These are phyloP conservation scores for Hirtodrosophila alboralis DNA, from an alignment of 2,888 invertebrate genomes.

Conservation along the genomic window DNA sequence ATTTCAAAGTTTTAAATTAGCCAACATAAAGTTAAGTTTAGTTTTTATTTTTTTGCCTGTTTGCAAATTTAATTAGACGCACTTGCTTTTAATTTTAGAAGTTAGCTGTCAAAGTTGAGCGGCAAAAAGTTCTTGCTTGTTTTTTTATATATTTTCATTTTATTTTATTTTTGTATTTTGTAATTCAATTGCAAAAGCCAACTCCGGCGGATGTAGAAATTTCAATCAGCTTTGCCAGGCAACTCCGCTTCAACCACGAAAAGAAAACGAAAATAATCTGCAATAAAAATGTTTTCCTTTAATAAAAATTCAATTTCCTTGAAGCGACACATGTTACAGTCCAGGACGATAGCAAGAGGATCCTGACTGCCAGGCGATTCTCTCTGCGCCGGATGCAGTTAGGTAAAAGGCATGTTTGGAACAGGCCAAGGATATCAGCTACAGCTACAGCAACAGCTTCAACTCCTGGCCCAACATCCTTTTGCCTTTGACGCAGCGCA, in stretches of 20 bases:
- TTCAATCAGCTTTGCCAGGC: conserved; percentile 57
- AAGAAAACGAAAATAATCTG: conserved; percentile 75
- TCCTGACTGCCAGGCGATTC: conserved; percentile 38
- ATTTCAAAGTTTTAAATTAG: background rate
- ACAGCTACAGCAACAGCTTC: conserved; percentile 1
- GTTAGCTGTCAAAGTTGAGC: conserved; percentile 35
- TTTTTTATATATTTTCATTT: conserved; percentile 2
- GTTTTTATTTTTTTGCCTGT: conserved; percentile 7
- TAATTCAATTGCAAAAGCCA: conserved; percentile 63
- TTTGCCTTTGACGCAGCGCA: conserved; percentile 40
- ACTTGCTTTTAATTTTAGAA: conserved; percentile 11
- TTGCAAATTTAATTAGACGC: conserved; percentile 60
- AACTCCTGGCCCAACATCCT: conserved; percentile 2
- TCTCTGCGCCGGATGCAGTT: conserved; percentile 65
- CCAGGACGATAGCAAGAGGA: conserved; percentile 34
- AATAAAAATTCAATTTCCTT: conserved; percentile 82
- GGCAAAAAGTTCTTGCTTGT: conserved; percentile 16
- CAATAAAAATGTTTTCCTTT: conserved; percentile 81
- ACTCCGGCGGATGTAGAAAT: conserved; percentile 60
- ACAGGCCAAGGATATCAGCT: conserved; percentile 12
- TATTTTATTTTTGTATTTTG: conserved; percentile 14
- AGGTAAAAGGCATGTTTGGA: conserved; percentile 49
- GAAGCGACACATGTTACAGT: conserved; percentile 76
- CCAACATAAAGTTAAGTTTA: conserved; percentile 11
- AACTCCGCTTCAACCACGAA: conserved; percentile 4